phyloP scores from a whole-genome alignment of 1,140 invertebrate genomes.

The Bactericera cockerelli region DNA sequence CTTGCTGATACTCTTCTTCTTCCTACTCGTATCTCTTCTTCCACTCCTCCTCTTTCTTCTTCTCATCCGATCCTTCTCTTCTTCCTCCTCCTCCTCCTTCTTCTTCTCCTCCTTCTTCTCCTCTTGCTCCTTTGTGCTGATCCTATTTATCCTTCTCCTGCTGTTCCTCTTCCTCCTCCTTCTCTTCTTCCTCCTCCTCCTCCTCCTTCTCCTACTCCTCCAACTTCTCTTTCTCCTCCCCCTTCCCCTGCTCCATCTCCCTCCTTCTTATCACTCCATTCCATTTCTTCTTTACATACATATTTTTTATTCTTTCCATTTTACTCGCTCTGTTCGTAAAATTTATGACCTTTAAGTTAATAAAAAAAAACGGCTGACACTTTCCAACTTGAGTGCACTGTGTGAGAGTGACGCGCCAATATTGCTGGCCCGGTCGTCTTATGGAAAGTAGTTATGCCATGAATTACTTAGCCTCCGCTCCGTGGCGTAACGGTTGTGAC shows the following conservation, averaged over 20 bases:
- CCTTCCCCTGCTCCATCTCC: background rate
- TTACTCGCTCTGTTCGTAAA: no score
- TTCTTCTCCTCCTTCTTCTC: background rate
- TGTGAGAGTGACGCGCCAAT: no score
- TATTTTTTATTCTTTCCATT: no score
- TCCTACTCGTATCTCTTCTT: background rate
- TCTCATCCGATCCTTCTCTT: background rate
- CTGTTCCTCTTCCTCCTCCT: background rate
- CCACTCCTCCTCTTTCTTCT: background rate
- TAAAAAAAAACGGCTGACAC: no score
- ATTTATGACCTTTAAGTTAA: no score
- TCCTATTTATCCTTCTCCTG: background rate
- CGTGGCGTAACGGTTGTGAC: no score
- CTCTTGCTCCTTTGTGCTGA: background rate
- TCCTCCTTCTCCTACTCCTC: background rate
- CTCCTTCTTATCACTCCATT: background rate
- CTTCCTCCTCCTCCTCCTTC: background rate
- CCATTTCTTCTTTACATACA: background rate
- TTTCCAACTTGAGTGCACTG: no score
- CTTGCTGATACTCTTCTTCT: background rate
- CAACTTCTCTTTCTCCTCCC: background rate
- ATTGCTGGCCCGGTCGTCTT: no score
- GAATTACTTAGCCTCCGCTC: no score
- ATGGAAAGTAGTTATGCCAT: no score
- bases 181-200: background rate